Conservation (phyloP, 2,888 invertebrate genomes). For the Rhaphigaster nebulosa region DNA sequence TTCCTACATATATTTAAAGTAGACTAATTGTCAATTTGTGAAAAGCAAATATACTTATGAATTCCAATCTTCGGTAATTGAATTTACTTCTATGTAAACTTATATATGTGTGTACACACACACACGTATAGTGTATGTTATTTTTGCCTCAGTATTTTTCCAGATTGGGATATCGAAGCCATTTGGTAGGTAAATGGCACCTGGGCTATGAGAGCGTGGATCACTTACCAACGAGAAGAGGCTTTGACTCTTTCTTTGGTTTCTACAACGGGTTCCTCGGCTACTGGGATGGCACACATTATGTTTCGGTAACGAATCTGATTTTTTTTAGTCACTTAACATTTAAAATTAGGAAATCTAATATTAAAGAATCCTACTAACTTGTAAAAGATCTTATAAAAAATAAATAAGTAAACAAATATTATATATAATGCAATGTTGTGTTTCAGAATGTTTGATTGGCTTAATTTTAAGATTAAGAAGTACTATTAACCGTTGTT, state of each 20-base stretch:
- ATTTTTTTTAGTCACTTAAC: not conserved
- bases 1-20: not conserved
- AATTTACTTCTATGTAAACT: not conserved
- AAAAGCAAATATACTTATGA: too few relatives aligned
- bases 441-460: too few relatives aligned
- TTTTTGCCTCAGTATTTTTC: constrained; percentile 72
- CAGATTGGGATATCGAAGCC: constrained; percentile 84
- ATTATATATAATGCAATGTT: too few relatives aligned
- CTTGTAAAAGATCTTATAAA: too few relatives aligned
- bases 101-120: not conserved
- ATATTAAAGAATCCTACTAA: too few relatives aligned
- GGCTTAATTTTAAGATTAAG: too few relatives aligned
- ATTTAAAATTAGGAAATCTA: too few relatives aligned
- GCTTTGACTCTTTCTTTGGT: constrained; percentile 85
- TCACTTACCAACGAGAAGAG: constrained; percentile 80
- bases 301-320: constrained; percentile 57
- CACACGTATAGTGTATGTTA: not conserved
- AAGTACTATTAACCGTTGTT: too few relatives aligned
- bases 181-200: constrained; percentile 92
- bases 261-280: constrained; percentile 82
- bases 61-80: not conserved
- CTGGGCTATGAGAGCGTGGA: constrained; percentile 81
- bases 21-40: too few relatives aligned
- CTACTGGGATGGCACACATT: constrained; percentile 75
- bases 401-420: too few relatives aligned